Percentiles rank a stretch among this genome's conserved stretches.
Conservation (phyloP, 2,888 invertebrate genomes). For the Mongoloraphidia duomilia region DNA sequence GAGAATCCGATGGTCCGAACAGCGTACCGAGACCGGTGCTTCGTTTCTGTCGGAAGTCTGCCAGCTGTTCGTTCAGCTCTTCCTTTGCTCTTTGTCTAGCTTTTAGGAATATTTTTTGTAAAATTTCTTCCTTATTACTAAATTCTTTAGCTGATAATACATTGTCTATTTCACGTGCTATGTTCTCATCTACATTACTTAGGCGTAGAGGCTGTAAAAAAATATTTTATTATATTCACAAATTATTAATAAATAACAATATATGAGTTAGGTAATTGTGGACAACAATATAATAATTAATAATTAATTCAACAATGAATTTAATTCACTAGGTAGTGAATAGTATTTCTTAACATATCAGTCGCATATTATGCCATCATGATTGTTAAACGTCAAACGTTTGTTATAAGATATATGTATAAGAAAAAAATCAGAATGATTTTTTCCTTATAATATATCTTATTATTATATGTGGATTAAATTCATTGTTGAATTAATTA, state of each 20-base stretch:
- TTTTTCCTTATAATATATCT: too few species aligned
- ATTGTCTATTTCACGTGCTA: conserved; percentile 82
- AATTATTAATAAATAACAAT: background rate
- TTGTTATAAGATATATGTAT: too few species aligned
- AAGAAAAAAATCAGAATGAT: too few species aligned
- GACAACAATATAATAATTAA: too few species aligned
- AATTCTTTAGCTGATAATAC: conserved; percentile 60
- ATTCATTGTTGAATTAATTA: too few species aligned
- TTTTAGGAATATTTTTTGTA: conserved; percentile 79
- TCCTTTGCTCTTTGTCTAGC: conserved; percentile 73
- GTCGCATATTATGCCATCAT: too few species aligned
- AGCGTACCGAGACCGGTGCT: conserved; percentile 79
- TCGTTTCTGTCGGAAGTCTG: conserved; percentile 71
- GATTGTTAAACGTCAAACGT: too few species aligned
- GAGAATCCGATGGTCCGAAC: conserved; percentile 74
- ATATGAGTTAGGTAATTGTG: too few species aligned
- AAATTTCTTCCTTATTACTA: conserved; percentile 74
- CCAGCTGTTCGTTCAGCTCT: conserved; percentile 63
- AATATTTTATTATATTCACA: conserved; percentile 4
- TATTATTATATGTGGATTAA: too few species aligned
- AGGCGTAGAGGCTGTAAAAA: conserved; percentile 58
- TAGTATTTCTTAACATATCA: background rate
- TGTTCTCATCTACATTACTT: conserved; percentile 68
- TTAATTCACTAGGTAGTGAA: background rate
- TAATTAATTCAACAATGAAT: too few species aligned